A percentile compares a stretch with the other conserved stretches of the same genome.
Evolutionary conservation across 2,888 invertebrate species (phyloP).

Genomic region (Ctenicera cuprea): DNA sequence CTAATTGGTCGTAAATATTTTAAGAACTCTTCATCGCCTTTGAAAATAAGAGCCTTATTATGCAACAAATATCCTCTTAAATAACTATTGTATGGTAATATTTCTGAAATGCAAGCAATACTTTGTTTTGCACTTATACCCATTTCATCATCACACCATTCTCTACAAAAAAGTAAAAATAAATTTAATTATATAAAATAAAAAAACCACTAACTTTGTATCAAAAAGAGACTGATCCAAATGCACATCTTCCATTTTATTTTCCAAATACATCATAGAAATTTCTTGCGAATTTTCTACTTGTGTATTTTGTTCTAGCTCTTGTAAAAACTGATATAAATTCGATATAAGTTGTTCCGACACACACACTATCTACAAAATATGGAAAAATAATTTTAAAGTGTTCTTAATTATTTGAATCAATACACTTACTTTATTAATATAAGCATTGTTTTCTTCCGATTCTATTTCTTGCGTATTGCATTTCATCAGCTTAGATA

Average conservation of each 20-base stretch:
- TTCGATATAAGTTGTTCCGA: constrained; percentile 59
- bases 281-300: constrained; percentile 61
- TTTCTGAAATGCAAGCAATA: constrained; percentile 60
- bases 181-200: not conserved
- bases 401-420: not conserved
- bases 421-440: constrained; percentile 59
- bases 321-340: constrained; percentile 60
- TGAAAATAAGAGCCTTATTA: constrained; percentile 32
- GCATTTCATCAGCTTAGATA: constrained; percentile 58
- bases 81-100: constrained; percentile 59
- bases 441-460: constrained; percentile 55
- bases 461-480: constrained; percentile 42
- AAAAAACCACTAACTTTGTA: constrained; percentile 7
- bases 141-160: constrained; percentile 59
- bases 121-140: constrained; percentile 63
- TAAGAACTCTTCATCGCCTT: constrained; percentile 33
- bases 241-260: constrained; percentile 28
- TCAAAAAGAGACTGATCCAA: constrained; percentile 39
- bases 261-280: constrained; percentile 60
- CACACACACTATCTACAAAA: constrained; percentile 60
- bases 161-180: constrained; percentile 36
- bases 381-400: constrained; percentile 6
- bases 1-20: not conserved
- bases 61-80: constrained; percentile 54
- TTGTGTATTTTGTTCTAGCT: constrained; percentile 58